Evolutionary conservation across 1,140 invertebrate species (phyloP), one percentile per base, ranked within the genome.

Genomic region (Rhizoglyphus robini): DNA sequence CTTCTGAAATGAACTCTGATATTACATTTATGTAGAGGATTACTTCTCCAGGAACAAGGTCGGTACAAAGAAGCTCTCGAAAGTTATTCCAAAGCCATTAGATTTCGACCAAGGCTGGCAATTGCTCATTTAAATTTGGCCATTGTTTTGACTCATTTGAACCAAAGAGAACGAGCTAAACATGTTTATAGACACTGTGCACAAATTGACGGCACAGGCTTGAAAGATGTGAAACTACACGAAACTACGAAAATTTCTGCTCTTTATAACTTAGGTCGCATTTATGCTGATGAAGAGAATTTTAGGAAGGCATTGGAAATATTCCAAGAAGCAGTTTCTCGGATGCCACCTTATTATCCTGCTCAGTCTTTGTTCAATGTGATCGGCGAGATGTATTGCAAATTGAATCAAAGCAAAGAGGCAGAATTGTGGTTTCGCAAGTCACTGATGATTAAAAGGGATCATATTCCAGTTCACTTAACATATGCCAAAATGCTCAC

Each of bases 101-200:
- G 90, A 74, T 96, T 88, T 77, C 83, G 94, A 75, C 91, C 92
- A 58, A 88, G 89, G 67, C 82, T 97, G 77, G 90, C 92, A 75
- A 82, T 95, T 82, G 94, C 93, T 46, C 90, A 96, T 77, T 83
- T 96, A 65, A 96, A 96, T 74, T 81, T 96, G 71, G 94, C 90
- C 1, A 85, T 90, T 67, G 86, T 91, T 27, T 79, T 93, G 67
- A 85, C 88, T 68, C 82, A 87, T 8, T 79, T 88, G 57, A 90
- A 90, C 13, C 80, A 86, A 51, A 83, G 84, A 68, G 81, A 86
- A 54, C 89, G 94, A 73, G 93, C 92, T 13, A 85, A 86, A 36
- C 82, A 85, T 74, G 72, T 89, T 49, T 84, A 95, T 57, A 78
- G 84, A 29, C 81, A 87, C 59, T 93, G 90, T 69, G 83, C 88